phyloP scores from a whole-genome alignment of 2,888 invertebrate species.

The Tuta absoluta region DNA sequence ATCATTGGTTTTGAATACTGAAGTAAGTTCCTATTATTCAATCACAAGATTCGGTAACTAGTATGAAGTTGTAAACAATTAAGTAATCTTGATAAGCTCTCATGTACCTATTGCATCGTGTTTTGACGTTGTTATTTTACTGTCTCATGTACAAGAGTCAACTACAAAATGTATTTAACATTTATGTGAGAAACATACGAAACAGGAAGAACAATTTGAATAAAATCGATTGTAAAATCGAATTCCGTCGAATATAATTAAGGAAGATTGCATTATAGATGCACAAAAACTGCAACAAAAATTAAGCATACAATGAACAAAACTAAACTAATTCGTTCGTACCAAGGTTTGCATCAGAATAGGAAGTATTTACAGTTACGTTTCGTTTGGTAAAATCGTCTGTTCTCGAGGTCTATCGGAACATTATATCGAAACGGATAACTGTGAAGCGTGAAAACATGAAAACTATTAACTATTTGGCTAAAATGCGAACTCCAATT shows the following conservation, averaged over 20 bases:
- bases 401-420: slow-evolving; percentile 25
- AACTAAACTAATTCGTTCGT: background rate
- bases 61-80: background rate
- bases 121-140: no score
- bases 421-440: slow-evolving; percentile 33
- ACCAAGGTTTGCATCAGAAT: slow-evolving; percentile 15
- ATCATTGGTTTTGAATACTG: no score
- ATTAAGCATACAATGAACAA: background rate
- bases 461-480: slow-evolving; percentile 40
- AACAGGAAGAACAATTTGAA: background rate
- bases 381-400: slow-evolving; percentile 22
- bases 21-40: background rate
- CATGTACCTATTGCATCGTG: background rate
- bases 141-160: background rate
- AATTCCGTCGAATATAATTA: background rate
- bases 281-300: background rate
- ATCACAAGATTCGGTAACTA: slow-evolving; percentile 7
- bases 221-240: background rate
- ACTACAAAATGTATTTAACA: background rate
- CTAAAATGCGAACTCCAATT: slow-evolving; percentile 37
- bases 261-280: slow-evolving; percentile 1
- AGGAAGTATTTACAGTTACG: slow-evolving; percentile 21
- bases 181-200: background rate
- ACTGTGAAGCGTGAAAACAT: slow-evolving; percentile 40
- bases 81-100: slow-evolving; percentile 14